These are phyloP conservation scores for Sciurus carolinensis DNA, from an alignment of 2,797 vertebrate genomes.

Conservation along the genomic window DNA sequence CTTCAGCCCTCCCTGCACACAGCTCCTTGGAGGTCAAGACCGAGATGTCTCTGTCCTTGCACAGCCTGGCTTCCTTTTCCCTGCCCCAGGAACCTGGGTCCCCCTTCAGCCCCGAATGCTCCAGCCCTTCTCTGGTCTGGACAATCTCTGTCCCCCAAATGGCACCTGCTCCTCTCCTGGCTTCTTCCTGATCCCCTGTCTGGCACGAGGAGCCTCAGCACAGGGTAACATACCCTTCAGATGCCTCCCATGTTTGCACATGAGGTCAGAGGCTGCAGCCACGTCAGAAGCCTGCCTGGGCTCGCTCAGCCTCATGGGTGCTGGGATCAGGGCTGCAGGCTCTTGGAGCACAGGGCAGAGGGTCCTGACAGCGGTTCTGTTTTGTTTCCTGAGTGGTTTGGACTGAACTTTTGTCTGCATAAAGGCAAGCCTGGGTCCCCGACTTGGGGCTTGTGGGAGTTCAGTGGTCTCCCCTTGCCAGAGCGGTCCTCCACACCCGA, in stretches of 20 bases:
- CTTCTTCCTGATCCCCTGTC: neutral
- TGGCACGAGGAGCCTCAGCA: neutral
- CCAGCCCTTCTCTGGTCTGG: neutral
- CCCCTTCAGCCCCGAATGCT: no score
- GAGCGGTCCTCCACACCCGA: neutral
- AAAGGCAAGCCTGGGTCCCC: neutral
- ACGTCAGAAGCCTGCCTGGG: fast-evolving
- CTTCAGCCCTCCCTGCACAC: neutral
- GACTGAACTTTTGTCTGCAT: neutral
- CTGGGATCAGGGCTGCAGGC: neutral
- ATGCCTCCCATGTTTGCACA: neutral
- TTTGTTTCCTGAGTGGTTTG: neutral
- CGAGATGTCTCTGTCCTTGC: neutral
- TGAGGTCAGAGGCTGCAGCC: neutral
- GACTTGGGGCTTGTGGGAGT: neutral
- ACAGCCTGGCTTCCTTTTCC: no score
- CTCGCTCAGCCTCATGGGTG: neutral
- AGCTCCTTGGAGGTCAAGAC: neutral
- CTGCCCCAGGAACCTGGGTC: neutral
- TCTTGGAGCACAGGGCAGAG: neutral
- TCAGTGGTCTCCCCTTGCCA: neutral
- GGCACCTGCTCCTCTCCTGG: neutral
- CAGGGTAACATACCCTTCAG: no score
- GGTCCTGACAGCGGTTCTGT: no score
- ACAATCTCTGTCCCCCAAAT: neutral